phyloP scores from a whole-genome alignment of 2,797 vertebrate genomes.

The Phataginus tetradactyla region DNA sequence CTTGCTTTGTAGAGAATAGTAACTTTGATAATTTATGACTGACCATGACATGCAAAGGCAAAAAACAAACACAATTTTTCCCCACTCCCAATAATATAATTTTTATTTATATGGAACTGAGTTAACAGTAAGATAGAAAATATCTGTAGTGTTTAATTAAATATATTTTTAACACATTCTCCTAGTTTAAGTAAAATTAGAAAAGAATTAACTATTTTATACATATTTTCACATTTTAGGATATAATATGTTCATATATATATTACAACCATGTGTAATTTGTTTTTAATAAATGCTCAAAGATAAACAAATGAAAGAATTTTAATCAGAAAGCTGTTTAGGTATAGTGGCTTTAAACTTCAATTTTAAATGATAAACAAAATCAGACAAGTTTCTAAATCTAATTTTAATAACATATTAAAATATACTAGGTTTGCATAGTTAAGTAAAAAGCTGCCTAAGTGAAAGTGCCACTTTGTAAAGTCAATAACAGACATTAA shows the following conservation, averaged over 20 bases:
- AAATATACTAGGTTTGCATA: not conserved
- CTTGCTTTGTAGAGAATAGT: not conserved
- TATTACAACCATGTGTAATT: not conserved
- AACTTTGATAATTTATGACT: not conserved
- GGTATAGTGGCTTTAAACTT: not conserved
- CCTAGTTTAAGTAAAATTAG: not conserved
- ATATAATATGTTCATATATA: not conserved
- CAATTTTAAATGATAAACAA: not conserved
- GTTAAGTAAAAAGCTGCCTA: not conserved
- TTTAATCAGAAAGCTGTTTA: not conserved
- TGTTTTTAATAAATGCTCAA: not conserved
- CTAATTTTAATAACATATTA: not conserved
- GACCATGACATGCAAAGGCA: not conserved
- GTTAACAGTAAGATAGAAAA: not conserved
- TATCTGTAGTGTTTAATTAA: not conserved
- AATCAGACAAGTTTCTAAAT: not conserved
- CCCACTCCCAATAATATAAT: not conserved
- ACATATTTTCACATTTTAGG: not conserved
- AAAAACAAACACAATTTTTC: not conserved
- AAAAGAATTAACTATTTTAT: not conserved
- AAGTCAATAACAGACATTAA: not conserved
- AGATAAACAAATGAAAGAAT: not conserved
- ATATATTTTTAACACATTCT: not conserved
- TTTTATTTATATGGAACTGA: not conserved
- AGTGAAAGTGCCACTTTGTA: not conserved